phyloP scores from a whole-genome alignment of 2,888 invertebrate genomes.

The Notodonta dromedarius region DNA sequence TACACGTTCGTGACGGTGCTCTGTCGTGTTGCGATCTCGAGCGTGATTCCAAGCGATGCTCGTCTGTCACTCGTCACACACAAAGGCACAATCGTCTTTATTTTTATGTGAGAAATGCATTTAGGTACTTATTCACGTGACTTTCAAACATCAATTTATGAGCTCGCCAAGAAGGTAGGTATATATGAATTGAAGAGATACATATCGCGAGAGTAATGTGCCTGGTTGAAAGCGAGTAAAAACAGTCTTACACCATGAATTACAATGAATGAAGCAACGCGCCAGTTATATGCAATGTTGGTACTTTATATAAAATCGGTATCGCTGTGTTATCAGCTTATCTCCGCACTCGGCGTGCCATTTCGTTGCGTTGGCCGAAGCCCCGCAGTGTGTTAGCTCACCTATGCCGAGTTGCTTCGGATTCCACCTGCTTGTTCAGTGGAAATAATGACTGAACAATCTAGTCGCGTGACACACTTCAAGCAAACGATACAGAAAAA shows the following conservation, averaged over 20 bases:
- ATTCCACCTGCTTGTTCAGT: constrained; percentile 45
- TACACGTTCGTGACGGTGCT: constrained; percentile 74
- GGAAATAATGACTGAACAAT: constrained; percentile 47
- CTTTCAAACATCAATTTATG: constrained; percentile 48
- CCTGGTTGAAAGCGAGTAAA: neutral
- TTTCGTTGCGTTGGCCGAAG: constrained; percentile 65
- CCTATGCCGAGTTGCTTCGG: constrained; percentile 57
- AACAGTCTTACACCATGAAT: neutral
- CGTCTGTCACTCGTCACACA: constrained; percentile 61
- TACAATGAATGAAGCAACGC: constrained; percentile 39
- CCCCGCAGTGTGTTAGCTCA: constrained; percentile 63
- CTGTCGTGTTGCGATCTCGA: constrained; percentile 61
- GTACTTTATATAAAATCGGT: constrained; percentile 62
- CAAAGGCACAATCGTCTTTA: constrained; percentile 56
- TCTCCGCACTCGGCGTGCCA: constrained; percentile 73
- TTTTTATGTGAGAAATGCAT: constrained; percentile 60
- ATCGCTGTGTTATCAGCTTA: constrained; percentile 81
- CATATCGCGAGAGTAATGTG: neutral
- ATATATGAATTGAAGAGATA: neutral
- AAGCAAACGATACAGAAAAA: constrained; percentile 31
- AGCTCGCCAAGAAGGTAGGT: neutral
- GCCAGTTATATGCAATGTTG: constrained; percentile 60
- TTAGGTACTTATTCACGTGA: constrained; percentile 38
- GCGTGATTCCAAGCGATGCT: constrained; percentile 52
- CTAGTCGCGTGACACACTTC: constrained; percentile 49